Conservation (phyloP, 2,113 vertebrate genomes). For the Python bivittatus region DNA sequence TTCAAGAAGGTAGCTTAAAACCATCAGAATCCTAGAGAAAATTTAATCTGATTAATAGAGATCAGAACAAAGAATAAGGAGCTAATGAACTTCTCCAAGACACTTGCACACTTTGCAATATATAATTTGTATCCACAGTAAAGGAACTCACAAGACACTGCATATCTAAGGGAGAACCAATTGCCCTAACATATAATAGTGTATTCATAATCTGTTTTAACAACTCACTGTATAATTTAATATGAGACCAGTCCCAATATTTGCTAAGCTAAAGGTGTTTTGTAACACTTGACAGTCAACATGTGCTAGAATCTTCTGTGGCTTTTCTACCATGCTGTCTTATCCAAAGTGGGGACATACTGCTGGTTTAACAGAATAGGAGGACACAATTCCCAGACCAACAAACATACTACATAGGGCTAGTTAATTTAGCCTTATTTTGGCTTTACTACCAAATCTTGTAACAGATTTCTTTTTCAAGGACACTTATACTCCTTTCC, state of each 20-base stretch:
- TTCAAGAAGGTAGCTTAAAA: accelerated
- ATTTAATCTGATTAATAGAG: not conserved
- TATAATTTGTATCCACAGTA: not conserved
- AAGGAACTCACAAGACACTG: not conserved
- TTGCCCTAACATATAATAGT: not conserved
- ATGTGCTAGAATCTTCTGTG: not conserved
- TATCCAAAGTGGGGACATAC: not conserved
- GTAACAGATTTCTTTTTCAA: not conserved
- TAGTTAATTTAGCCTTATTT: not conserved
- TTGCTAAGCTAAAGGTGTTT: not conserved
- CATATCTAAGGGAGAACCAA: not conserved
- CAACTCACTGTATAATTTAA: not conserved
- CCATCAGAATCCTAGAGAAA: not conserved
- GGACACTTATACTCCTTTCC: not conserved
- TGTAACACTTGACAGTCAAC: not conserved
- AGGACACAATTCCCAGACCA: not conserved
- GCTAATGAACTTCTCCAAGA: not conserved
- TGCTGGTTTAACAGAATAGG: not conserved
- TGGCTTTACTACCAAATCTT: not conserved
- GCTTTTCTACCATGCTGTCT: not conserved
- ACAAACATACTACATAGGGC: not conserved
- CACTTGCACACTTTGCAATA: not conserved
- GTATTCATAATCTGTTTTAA: not conserved
- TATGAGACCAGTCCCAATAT: not conserved
- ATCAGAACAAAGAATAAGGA: not conserved